These are phyloP conservation scores for Oncorhynchus keta DNA, from an alignment of 2,113 vertebrate species.

Conservation along the genomic window DNA sequence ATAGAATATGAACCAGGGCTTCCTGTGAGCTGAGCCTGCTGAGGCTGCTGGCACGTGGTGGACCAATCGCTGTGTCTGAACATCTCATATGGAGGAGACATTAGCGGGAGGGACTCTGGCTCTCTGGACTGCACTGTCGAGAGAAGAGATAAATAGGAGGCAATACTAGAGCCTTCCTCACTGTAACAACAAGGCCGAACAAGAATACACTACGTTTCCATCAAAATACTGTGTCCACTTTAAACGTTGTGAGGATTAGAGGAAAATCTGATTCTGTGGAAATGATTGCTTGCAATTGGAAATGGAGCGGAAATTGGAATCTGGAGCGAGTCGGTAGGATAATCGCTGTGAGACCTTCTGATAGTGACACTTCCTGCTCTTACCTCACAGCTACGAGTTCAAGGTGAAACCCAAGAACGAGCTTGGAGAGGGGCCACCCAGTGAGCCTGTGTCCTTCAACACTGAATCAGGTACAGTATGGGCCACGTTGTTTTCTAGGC, in stretches of 20 bases:
- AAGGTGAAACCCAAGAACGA: conserved; percentile 90
- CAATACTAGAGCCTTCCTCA: background rate
- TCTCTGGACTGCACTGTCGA: conserved; percentile 9
- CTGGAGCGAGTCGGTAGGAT: background rate
- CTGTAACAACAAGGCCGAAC: background rate
- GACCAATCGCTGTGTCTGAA: conserved; percentile 17
- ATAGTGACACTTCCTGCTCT: conserved; percentile 4
- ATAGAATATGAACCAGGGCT: conserved; percentile 39
- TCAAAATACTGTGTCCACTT: conserved; percentile 21
- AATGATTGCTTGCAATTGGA: background rate
- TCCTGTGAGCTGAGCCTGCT: conserved; percentile 25
- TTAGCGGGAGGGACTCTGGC: conserved; percentile 31
- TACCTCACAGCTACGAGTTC: conserved; percentile 85
- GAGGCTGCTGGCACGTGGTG: background rate
- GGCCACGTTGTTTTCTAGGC: background rate
- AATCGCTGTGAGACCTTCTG: conserved; percentile 3
- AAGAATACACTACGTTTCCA: conserved; percentile 11
- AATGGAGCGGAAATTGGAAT: background rate
- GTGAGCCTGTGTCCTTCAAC: conserved; percentile 84
- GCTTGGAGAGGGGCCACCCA: conserved; percentile 84
- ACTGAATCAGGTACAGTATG: conserved; percentile 89
- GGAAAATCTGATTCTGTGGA: conserved; percentile 1
- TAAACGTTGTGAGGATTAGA: conserved; percentile 16
- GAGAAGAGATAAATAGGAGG: conserved; percentile 20
- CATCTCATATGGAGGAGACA: conserved; percentile 43